Percentiles rank a stretch among this genome's conserved stretches.
These are phyloP conservation scores for Carduelis carduelis DNA, from an alignment of 2,797 vertebrate genomes.

Conservation along the genomic window DNA sequence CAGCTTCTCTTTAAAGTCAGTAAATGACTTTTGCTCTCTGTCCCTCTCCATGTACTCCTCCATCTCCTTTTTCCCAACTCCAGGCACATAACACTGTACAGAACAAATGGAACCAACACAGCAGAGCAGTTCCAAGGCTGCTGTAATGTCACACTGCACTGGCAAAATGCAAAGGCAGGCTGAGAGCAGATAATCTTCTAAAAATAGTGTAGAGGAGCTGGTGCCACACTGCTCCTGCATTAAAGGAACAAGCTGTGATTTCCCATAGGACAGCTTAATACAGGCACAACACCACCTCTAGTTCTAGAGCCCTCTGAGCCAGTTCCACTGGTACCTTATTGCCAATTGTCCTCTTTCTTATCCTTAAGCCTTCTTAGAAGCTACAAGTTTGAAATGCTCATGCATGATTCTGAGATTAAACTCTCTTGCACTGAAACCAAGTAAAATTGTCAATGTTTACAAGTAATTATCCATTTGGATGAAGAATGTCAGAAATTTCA, in stretches of 20 bases:
- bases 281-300: background rate
- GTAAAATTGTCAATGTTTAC: background rate
- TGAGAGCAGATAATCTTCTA: background rate
- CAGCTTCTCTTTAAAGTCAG: background rate
- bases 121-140: background rate
- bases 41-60: rapidly evolving
- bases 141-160: background rate
- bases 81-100: background rate
- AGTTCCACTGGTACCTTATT: background rate
- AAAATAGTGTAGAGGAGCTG: background rate
- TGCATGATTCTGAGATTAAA: background rate
- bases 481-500: background rate
- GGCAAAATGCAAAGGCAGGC: background rate
- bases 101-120: background rate
- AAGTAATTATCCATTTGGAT: background rate
- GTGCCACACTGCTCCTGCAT: background rate
- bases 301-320: background rate
- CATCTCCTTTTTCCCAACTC: background rate
- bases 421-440: background rate
- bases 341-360: background rate
- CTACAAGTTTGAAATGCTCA: background rate
- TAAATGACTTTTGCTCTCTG: background rate
- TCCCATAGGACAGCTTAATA: background rate
- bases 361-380: background rate
- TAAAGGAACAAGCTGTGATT: background rate